A percentile compares a stretch with the other conserved stretches of the same genome.
Evolutionary conservation across 2,888 invertebrate species (phyloP).

Genomic region (Acanthosepion lycidas): DNA sequence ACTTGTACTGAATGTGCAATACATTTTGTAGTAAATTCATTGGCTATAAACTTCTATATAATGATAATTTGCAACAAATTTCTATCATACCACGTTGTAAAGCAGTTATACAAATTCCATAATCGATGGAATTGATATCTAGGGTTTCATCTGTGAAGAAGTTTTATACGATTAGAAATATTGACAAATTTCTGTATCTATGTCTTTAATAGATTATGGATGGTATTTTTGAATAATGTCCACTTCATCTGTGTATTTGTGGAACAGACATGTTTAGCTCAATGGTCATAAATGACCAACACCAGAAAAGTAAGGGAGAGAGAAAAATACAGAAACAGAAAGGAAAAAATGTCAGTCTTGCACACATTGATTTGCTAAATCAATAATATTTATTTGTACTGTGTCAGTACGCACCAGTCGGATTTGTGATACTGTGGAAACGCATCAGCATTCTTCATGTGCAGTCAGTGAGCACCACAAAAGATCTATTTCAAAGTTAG

Average conservation of each 20-base stretch:
- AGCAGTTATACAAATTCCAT: not conserved
- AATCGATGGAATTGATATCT: not conserved
- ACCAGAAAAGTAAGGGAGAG: not conserved
- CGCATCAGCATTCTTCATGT: constrained; percentile 2
- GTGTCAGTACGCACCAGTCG: constrained; percentile 1
- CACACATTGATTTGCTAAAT: not conserved
- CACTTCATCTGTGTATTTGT: not conserved
- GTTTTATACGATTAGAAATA: not conserved
- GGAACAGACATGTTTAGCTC: not conserved
- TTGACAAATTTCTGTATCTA: not conserved
- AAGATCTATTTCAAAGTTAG: not conserved
- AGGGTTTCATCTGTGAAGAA: not conserved
- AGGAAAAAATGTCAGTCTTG: not conserved
- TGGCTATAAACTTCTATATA: too few species aligned
- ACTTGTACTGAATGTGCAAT: too few species aligned
- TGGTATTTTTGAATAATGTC: not conserved
- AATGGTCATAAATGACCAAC: not conserved
- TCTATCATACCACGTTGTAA: not conserved
- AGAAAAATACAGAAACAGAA: not conserved
- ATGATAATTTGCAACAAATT: not conserved
- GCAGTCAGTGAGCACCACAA: not conserved
- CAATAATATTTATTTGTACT: not conserved
- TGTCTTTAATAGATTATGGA: not conserved
- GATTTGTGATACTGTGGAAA: not conserved
- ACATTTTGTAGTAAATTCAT: too few species aligned